Conservation (phyloP, 1,140 invertebrate species). For the Achatina immaculata region DNA sequence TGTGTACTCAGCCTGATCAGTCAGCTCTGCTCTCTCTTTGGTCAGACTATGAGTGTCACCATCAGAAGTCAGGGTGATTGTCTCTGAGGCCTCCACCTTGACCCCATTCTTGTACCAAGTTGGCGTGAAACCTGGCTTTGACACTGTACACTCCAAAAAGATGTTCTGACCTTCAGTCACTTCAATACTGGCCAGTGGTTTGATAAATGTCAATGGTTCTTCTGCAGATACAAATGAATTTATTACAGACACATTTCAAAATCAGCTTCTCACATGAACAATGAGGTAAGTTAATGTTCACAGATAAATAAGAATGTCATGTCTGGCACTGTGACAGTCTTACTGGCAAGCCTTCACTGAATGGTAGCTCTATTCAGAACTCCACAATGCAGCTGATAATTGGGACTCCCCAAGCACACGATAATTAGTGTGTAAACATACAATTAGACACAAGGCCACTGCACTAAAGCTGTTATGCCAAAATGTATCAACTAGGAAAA, state of each 20-base stretch:
- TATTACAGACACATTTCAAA: no score
- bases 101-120: constrained; percentile 88
- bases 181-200: constrained; percentile 56
- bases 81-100: constrained; percentile 75
- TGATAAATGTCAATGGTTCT: constrained; percentile 58
- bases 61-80: constrained; percentile 92
- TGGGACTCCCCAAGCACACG: no score
- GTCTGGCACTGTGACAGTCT: constrained; percentile 53
- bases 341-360: constrained; percentile 62
- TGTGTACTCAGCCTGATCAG: constrained; percentile 59
- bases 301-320: no score
- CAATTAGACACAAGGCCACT: no score
- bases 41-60: constrained; percentile 80
- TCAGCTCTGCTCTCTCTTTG: constrained; percentile 80
- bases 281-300: no score
- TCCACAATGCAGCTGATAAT: constrained; percentile 95
- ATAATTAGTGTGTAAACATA: no score
- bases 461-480: no score
- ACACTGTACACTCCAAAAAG: constrained; percentile 65
- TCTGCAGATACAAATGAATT: constrained; percentile 48
- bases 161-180: constrained; percentile 51
- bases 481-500: no score
- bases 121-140: constrained; percentile 83
- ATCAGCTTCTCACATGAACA: no score
- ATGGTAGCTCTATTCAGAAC: constrained; percentile 54